These are phyloP conservation scores for Acrocephalus scirpaceus DNA, from an alignment of 2,797 vertebrate genomes.

Conservation along the genomic window DNA sequence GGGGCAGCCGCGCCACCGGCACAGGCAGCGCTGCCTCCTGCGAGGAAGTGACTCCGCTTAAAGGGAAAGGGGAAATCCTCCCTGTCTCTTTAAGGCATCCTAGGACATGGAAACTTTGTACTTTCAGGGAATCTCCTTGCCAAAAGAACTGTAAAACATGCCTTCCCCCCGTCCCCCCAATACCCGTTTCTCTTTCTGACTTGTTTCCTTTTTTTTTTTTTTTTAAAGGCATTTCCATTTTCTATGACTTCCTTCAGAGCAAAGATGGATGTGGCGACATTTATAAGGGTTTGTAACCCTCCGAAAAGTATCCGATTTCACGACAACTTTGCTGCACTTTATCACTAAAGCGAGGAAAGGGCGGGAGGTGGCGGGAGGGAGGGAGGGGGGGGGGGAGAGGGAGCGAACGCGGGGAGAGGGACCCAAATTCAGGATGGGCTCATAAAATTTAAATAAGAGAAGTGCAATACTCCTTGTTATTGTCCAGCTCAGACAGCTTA, in stretches of 20 bases:
- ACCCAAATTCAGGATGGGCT: constrained; percentile 56
- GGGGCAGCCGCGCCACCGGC: not conserved
- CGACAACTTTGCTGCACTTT: constrained; percentile 50
- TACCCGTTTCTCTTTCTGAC: not conserved
- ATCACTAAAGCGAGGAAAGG: constrained; percentile 42
- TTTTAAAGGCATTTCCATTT: constrained; percentile 58
- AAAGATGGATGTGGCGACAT: constrained; percentile 60
- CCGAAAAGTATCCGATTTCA: constrained; percentile 75
- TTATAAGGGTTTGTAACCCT: constrained; percentile 67
- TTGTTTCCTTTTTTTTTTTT: constrained; percentile 13
- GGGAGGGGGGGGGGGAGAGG: constrained; percentile 15
- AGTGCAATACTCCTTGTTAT: constrained; percentile 43
- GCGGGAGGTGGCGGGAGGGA: not conserved
- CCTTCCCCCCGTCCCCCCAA: not conserved
- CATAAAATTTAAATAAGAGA: constrained; percentile 67
- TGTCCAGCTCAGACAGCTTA: constrained; percentile 41
- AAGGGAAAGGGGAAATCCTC: constrained; percentile 69
- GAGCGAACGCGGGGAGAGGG: not conserved
- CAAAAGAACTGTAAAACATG: constrained; percentile 69
- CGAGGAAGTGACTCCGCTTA: not conserved
- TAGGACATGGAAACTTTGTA: constrained; percentile 64
- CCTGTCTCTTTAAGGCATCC: constrained; percentile 65
- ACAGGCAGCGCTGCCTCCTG: constrained; percentile 17
- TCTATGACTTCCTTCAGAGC: constrained; percentile 52
- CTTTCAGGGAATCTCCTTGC: constrained; percentile 71